Evolutionary conservation across 2,888 invertebrate genomes (phyloP), one percentile per base, ranked within the genome.

Genomic region (Machimus rusticus): DNA sequence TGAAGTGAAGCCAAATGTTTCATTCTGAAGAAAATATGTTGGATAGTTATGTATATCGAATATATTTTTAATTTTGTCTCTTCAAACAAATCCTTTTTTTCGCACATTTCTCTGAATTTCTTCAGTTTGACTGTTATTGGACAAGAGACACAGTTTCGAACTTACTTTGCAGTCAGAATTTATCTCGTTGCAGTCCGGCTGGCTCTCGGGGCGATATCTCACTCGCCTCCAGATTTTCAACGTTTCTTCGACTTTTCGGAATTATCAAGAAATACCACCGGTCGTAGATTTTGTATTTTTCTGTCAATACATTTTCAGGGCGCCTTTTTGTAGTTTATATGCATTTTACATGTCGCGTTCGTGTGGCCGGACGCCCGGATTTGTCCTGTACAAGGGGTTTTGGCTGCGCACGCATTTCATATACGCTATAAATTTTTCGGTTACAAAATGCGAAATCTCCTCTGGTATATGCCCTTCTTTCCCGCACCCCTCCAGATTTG

Each of bases 281-380:
- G 28, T 66, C 28, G 66, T 28, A 28, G 66, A 66, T 12, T 66
- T 66, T 66, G 66, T 66, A 12, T 66, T 66, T 66, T 37, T 23
- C 37, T 82, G 82, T 82, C 82, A 82, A 82, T 82, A 82, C 39
- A 19, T 57, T 82, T 82, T 57, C 34, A 66, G 66, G 66, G 66
- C 28, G 23, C 8, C 66, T 66, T 23, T 66, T 66, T 66, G 66
- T 19, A 66, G 9, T 66, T 39, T 66, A 66, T 66, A 19, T 66
- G 66, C 66, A 66, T 66, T 66, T 66, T 28, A 9, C 66, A 66
- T 66, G 66, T 66, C 9, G 12, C 28, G 12, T 66, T 66, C 66
- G 66, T 66, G 66, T 66, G 66, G 66, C 66, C 66, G 66, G 12
- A 66, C 66, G 66, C 66, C 23, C 28, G 23, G 19, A 66, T 66